Percentiles rank a stretch among this genome's conserved stretches.
Evolutionary conservation across 2,113 vertebrate species (phyloP).

Genomic region (Aldabrachelys gigantea): DNA sequence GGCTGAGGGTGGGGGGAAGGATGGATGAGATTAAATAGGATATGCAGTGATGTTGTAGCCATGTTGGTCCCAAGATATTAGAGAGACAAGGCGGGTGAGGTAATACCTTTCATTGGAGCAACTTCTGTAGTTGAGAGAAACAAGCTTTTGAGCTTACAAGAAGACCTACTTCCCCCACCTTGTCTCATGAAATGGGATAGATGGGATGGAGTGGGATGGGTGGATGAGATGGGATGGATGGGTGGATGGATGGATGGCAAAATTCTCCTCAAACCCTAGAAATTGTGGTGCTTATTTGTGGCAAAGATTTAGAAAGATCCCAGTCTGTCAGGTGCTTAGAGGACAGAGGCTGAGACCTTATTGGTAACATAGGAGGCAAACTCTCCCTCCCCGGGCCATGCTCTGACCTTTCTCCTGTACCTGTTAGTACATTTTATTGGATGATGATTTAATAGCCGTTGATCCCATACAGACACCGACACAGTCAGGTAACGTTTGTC

Average conservation of each 20-base stretch:
- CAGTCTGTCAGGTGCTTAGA: neutral
- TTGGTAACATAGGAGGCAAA: neutral
- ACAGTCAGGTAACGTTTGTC: neutral
- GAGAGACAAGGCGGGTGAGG: too few relatives aligned
- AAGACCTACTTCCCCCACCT: too few relatives aligned
- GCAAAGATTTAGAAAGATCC: neutral
- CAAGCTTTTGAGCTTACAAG: too few relatives aligned
- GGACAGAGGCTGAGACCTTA: neutral
- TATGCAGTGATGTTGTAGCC: too few relatives aligned
- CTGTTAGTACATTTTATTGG: neutral
- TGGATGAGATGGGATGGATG: neutral
- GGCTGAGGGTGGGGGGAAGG: too few relatives aligned
- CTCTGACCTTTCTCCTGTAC: neutral
- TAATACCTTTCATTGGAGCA: too few relatives aligned
- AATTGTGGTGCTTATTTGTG: neutral
- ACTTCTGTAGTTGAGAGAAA: too few relatives aligned
- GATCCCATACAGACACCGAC: neutral
- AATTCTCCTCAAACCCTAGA: neutral
- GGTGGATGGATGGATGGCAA: neutral
- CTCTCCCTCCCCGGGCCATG: neutral
- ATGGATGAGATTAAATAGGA: too few relatives aligned
- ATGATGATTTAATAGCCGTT: neutral
- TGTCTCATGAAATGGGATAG: neutral
- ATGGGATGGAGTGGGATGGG: too few relatives aligned
- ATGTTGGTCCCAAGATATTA: too few relatives aligned